Evolutionary conservation across 2,888 invertebrate genomes (phyloP).

Genomic region (Thecophora atra): DNA sequence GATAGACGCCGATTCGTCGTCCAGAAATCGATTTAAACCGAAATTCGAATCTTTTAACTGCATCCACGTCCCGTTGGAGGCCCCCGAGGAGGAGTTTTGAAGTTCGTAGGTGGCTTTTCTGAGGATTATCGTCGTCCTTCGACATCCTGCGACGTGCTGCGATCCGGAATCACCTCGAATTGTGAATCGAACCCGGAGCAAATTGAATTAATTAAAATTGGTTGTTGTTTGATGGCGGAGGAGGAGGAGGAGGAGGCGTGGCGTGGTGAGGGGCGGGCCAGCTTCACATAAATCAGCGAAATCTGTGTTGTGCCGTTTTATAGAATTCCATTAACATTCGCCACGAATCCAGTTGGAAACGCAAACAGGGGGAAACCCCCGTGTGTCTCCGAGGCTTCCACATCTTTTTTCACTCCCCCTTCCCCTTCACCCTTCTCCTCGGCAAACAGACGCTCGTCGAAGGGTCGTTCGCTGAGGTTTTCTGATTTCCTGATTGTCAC

Average conservation of each 20-base stretch:
- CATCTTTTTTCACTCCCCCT: too few relatives aligned
- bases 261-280: too few relatives aligned
- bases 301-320: conserved; percentile 33
- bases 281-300: conserved; percentile 28
- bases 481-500: not conserved
- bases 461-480: too few relatives aligned
- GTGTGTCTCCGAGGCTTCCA: too few relatives aligned
- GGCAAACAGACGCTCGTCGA: too few relatives aligned
- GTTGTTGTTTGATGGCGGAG: not conserved
- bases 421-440: too few relatives aligned
- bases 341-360: not conserved
- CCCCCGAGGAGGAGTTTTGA: too few relatives aligned
- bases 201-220: conserved; percentile 23
- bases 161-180: conserved; percentile 20
- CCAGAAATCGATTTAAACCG: too few relatives aligned
- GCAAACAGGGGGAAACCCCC: not conserved
- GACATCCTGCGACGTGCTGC: not conserved
- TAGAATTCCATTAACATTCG: conserved; percentile 41
- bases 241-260: not conserved
- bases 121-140: not conserved
- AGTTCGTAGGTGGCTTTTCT: not conserved
- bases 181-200: conserved; percentile 18
- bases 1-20: too few relatives aligned
- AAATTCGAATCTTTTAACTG: too few relatives aligned
- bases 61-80: too few relatives aligned